phyloP scores from a whole-genome alignment of 2,888 invertebrate genomes.

The Meteorus colon region DNA sequence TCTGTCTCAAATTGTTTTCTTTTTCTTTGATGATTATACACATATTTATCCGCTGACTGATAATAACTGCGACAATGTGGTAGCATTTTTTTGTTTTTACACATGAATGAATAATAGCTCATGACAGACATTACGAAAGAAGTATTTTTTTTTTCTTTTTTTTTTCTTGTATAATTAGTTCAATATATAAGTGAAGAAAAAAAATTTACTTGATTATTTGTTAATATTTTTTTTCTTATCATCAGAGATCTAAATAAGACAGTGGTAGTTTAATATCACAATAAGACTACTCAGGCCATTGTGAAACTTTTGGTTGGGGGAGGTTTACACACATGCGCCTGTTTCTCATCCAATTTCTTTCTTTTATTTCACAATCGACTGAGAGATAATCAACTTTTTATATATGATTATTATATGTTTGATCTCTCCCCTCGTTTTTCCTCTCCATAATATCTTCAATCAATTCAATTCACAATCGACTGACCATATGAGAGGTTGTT shows the following conservation, averaged over 20 bases:
- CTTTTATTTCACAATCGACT: background rate
- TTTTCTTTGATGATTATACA: background rate
- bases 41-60: background rate
- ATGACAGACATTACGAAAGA: constrained; percentile 51
- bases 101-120: constrained; percentile 41
- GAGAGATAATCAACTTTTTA: constrained; percentile 11
- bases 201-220: constrained; percentile 52
- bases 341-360: constrained; percentile 37
- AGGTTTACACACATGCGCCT: constrained; percentile 46
- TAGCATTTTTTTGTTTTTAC: constrained; percentile 40
- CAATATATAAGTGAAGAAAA: constrained; percentile 46
- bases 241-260: constrained; percentile 73
- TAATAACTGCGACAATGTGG: background rate
- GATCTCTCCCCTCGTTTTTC: constrained; percentile 23
- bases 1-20: background rate
- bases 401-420: constrained; percentile 28
- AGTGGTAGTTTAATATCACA: constrained; percentile 74
- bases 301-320: constrained; percentile 59
- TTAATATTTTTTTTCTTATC: constrained; percentile 63
- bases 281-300: constrained; percentile 74
- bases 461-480: constrained; percentile 11
- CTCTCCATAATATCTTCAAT: constrained; percentile 25
- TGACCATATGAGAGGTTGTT: background rate
- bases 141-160: background rate
- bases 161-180: constrained; percentile 42